phyloP scores from a whole-genome alignment of 2,113 vertebrate genomes.

The Nestor notabilis region DNA sequence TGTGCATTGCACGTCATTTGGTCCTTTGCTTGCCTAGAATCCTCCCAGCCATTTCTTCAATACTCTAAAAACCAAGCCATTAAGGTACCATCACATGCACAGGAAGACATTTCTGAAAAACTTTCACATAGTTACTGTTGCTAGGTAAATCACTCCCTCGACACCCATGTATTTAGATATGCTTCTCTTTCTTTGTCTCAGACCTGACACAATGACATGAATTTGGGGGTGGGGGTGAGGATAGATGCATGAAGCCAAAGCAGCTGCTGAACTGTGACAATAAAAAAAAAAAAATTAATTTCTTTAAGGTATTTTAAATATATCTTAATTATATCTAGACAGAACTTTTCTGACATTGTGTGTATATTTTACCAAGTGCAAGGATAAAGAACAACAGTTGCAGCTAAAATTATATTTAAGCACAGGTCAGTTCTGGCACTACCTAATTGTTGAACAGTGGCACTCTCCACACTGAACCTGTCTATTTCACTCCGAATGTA shows the following conservation, averaged over 20 bases:
- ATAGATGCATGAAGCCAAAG: not conserved
- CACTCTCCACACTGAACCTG: not conserved
- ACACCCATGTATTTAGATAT: conserved; percentile 19
- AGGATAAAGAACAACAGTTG: not conserved
- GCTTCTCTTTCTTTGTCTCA: conserved; percentile 52
- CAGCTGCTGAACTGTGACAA: not conserved
- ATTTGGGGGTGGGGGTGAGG: not conserved
- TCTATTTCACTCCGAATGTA: not conserved
- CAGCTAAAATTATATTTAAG: not conserved
- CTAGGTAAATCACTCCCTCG: conserved; percentile 63
- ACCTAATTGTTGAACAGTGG: not conserved
- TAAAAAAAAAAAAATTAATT: not conserved
- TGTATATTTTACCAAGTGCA: not conserved
- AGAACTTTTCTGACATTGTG: not conserved
- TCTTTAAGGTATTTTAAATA: not conserved
- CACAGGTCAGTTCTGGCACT: not conserved
- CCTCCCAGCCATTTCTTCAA: not conserved
- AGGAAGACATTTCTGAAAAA: conserved; percentile 19
- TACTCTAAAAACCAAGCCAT: conserved; percentile 8
- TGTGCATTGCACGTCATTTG: not conserved
- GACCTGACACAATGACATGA: not conserved
- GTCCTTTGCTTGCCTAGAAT: not conserved
- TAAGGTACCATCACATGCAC: not conserved
- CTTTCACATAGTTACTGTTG: conserved; percentile 63
- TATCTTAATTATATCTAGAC: not conserved